Conservation (phyloP, 2,113 vertebrate genomes). For the Paralichthys olivaceus region DNA sequence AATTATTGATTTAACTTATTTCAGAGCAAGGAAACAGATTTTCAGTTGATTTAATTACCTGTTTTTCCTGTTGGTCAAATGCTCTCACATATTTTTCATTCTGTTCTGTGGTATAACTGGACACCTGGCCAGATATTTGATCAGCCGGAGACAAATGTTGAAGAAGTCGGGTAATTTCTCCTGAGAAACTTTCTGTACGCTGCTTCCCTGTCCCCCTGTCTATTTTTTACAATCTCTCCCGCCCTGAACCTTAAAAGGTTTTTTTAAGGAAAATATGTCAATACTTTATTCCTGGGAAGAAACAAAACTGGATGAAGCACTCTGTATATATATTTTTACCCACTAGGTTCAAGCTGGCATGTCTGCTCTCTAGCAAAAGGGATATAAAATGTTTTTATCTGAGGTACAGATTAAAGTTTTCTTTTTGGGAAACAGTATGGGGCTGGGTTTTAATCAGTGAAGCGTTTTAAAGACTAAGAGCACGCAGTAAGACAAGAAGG, state of each 20-base stretch:
- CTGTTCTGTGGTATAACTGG: constrained; percentile 9
- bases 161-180: constrained; percentile 11
- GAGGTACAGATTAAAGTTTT: not conserved
- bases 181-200: not conserved
- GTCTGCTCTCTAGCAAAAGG: not conserved
- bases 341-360: no score
- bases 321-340: no score
- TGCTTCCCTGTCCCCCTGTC: not conserved
- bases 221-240: not conserved
- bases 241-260: no score
- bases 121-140: constrained; percentile 22
- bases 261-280: not conserved
- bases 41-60: not conserved
- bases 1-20: constrained; percentile 12
- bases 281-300: not conserved
- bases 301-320: no score
- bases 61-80: not conserved
- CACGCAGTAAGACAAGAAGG: not conserved
- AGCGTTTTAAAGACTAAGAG: not conserved
- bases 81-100: constrained; percentile 17
- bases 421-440: not conserved
- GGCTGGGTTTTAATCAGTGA: not conserved
- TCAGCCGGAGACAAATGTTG: constrained; percentile 24
- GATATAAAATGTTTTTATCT: constrained; percentile 1
- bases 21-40: constrained; percentile 7